phyloP scores from a whole-genome alignment of 1,140 invertebrate species.

The Berghia stephanieae region DNA sequence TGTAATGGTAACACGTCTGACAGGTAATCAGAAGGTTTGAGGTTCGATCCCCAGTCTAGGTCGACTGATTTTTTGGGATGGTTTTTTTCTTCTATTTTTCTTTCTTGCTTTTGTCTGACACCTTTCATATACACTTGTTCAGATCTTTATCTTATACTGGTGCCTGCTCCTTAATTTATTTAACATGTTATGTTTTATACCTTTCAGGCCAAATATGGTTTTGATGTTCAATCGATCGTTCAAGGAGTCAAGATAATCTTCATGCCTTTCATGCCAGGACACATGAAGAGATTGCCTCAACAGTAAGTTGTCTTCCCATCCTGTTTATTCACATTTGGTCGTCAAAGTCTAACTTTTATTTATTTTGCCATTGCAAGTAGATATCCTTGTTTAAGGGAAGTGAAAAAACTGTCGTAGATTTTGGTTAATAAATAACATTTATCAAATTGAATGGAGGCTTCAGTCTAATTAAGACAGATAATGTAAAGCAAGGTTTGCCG shows the following conservation, averaged over 20 bases:
- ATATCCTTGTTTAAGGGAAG: background rate
- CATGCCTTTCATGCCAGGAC: conserved; percentile 63
- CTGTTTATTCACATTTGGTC: background rate
- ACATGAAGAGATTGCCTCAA: conserved; percentile 60
- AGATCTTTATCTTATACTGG: too few relatives aligned
- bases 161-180: too few relatives aligned
- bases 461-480: background rate
- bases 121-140: too few relatives aligned
- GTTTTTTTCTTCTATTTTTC: conserved; percentile 7
- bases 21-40: too few relatives aligned
- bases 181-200: too few relatives aligned
- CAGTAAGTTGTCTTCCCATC: conserved; percentile 48
- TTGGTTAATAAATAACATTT: background rate
- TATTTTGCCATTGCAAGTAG: background rate
- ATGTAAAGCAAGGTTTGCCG: background rate
- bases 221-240: conserved; percentile 56
- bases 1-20: too few relatives aligned
- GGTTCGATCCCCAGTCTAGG: too few relatives aligned
- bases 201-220: conserved; percentile 57
- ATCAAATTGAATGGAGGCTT: background rate
- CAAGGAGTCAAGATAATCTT: conserved; percentile 65
- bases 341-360: background rate
- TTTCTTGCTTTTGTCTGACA: too few relatives aligned
- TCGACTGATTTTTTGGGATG: background rate
- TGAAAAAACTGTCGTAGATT: background rate